Evolutionary conservation across 2,113 vertebrate genomes (phyloP), one percentile per base, ranked within the genome.

Genomic region (Rhinolophus sinicus): DNA sequence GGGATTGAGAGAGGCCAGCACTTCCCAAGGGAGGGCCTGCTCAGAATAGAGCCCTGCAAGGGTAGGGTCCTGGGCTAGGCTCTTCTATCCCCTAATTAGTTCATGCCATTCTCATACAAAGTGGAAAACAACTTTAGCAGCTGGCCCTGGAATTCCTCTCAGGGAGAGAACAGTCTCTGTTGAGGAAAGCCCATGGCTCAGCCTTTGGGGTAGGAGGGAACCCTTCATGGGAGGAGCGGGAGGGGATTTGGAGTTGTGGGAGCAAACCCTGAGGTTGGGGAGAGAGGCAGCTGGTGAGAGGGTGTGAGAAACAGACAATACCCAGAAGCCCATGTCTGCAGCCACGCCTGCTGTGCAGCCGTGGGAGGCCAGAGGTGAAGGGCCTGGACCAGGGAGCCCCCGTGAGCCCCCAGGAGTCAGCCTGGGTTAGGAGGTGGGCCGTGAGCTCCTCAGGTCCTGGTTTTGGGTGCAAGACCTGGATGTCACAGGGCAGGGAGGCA

Each of bases 241-340:
- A 91, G 30, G 22, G 65, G 40, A 6, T 16, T 10, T 15, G 40
- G 58, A 77, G 75, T n/a, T 40, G 67, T 38, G n/a, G 5, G 0
- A 24, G 44, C 3, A 35, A 76, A 19, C 50, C 15, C 11, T 0
- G 1, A 52, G 52, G 15, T 30, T 26, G 47, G 54, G 16, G 6
- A 54, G 33, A 18, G 67, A 64, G 70, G 38, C 6, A 10, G 47
- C 54, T 18, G 44, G 14, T 7, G n/a, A 65, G 52, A 35, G n/a
- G 52, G n/a, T 5, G 4, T 19, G 21, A 33, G 0, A 8, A 0
- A 1, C 24, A 30, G 70, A n/a, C 8, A 28, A 16, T 1, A 4
- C 33, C 35, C 70, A 26, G 50, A 65, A 4, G 3, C 52, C 60
- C 19, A 0, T 30, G 15, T 26, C 33, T 16, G 40, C 5, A 11